Evolutionary conservation across 2,888 invertebrate species (phyloP), one percentile per base, ranked within the genome.

Genomic region (Notodonta ziczac): DNA sequence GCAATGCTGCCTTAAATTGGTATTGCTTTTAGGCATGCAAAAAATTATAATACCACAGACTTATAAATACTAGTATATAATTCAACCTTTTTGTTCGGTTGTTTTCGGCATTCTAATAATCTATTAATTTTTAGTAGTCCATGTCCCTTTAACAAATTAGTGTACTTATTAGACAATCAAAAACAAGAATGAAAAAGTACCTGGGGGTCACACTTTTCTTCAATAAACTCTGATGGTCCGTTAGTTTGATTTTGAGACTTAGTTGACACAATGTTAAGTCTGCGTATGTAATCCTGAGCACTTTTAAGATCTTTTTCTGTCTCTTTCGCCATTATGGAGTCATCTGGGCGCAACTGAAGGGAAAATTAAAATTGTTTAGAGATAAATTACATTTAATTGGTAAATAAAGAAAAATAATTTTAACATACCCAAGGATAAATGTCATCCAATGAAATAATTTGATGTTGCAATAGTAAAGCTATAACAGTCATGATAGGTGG

Each of bases 241-340:
- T 96, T 96, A 46, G 96, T 96, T 83, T 97, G 97, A 58, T 96
- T 96, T 46, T 51, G 52, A 76, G 96, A 96, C 77, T 96, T 97
- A n/a, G 97, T 96, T 14, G 96, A 96, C 16, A 98, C 96, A 63
- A 97, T 95, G 80, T 96, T 97, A 60, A 98, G 93, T 89, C 97
- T 98, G 52, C 97, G 95, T n/a, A 98, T 97, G 86, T 97, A 98
- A 82, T 98, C 97, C 83, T 96, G 97, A 1, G 98, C 98, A 69
- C 96, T 96, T 78, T 95, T 95, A 81, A 98, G 92, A 73, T 97
- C 97, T 75, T 96, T 96, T 60, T 98, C 98, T 86, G 97, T 96
- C 76, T 97, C 96, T 76, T 96, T 96, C 56, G 95, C 94, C 84
- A 99, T 97, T 56, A 95, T 93, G 66, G 96, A 95, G 85, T 99